Percentiles rank a stretch among this genome's conserved stretches.
phyloP scores from a whole-genome alignment of 2,888 invertebrate genomes.

The Troglohyphantes excavatus region DNA sequence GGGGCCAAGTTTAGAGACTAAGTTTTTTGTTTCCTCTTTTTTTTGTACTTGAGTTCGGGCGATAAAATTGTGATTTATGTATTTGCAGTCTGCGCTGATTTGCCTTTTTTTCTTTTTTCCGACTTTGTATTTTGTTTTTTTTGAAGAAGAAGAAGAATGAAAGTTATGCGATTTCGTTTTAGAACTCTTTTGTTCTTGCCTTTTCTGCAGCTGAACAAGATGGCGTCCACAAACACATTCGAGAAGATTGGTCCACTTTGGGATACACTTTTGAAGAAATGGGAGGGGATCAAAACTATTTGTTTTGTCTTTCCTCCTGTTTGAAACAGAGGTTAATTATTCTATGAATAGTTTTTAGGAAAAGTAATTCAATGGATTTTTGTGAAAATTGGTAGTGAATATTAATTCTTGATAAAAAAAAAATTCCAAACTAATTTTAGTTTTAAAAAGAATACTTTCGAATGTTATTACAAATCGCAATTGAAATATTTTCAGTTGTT shows the following conservation, averaged over 20 bases:
- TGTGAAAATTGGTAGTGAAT: too few species aligned
- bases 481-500: too few species aligned
- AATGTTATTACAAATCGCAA: too few species aligned
- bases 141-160: neutral
- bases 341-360: too few species aligned
- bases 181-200: neutral
- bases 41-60: conserved; percentile 2
- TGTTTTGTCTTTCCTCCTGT: neutral
- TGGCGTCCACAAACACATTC: neutral
- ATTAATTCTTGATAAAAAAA: too few species aligned
- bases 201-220: neutral
- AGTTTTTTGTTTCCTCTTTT: neutral
- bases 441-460: too few species aligned
- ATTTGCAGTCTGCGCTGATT: conserved; percentile 37
- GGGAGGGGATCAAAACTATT: neutral
- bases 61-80: conserved; percentile 69
- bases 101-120: neutral
- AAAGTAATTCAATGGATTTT: too few species aligned
- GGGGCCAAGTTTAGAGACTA: neutral
- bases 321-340: neutral
- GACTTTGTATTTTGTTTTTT: too few species aligned
- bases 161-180: neutral
- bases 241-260: neutral
- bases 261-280: neutral
- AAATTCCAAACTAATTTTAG: too few species aligned